phyloP scores from a whole-genome alignment of 2,113 vertebrate genomes.

The Larimichthys crocea region DNA sequence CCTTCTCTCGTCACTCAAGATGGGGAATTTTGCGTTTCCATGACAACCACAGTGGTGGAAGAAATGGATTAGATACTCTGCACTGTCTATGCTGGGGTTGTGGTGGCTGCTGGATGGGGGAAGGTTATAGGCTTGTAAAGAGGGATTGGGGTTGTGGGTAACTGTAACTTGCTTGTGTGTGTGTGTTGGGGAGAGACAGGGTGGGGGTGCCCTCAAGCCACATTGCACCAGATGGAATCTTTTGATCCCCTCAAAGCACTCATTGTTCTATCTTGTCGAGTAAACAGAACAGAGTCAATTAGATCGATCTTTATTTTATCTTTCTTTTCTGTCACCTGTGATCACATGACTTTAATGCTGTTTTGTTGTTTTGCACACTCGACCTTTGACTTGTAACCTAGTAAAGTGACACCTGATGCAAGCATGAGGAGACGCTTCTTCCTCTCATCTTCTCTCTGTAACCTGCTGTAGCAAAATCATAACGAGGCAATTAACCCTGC shows the following conservation, averaged over 20 bases:
- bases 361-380: not conserved
- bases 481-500: slow-evolving; percentile 21
- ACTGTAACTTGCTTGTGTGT: not conserved
- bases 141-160: slow-evolving; percentile 51
- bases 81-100: slow-evolving; percentile 53
- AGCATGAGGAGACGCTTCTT: not conserved
- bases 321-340: not conserved
- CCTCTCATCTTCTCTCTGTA: slow-evolving; percentile 13
- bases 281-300: not conserved
- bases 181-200: slow-evolving; percentile 4
- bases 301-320: not conserved
- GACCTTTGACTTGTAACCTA: slow-evolving; percentile 28
- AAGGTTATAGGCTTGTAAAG: slow-evolving; percentile 34
- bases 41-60: slow-evolving; percentile 73
- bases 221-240: slow-evolving; percentile 67
- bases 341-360: not conserved
- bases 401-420: not conserved
- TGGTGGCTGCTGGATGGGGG: slow-evolving; percentile 43
- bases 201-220: slow-evolving; percentile 61
- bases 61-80: slow-evolving; percentile 67
- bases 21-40: slow-evolving; percentile 75
- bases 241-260: slow-evolving; percentile 50
- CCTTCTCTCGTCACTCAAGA: slow-evolving; percentile 22
- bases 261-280: slow-evolving; percentile 14
- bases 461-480: slow-evolving; percentile 11